Evolutionary conservation across 1,140 invertebrate genomes (phyloP), one percentile per base, ranked within the genome.

Genomic region (Phthorimaea operculella): DNA sequence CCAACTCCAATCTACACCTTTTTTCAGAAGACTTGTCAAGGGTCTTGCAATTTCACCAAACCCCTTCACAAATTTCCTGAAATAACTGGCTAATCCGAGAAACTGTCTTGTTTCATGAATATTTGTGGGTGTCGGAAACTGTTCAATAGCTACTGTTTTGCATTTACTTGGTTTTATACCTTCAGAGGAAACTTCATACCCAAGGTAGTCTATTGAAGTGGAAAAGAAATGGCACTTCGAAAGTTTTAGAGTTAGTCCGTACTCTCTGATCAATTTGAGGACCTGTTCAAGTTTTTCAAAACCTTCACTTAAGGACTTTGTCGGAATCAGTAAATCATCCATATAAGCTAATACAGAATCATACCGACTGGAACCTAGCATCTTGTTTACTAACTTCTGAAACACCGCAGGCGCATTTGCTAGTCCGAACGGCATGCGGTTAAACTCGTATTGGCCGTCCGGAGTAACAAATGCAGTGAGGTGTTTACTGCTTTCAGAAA

Each of bases 401-500:
- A 50, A 50, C 10, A 50, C 48, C 14, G 48, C 17, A 11, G 48
- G 48, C 5, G 48, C 48, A 33, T 50, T 50, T 50, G 48, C 21
- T 10, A 50, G 14, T 33, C 48, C 48, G 48, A 50, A 50, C 18
- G 48, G 48, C 48, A 50, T 50, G 17, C 48, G 48, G 21, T 50
- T 50, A 12, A 28, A 50, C 15, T 50, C 48, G 48, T 50, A 50
- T 12, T 50, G 48, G 6, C 48, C 48, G 15, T 50, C 48, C 48
- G 48, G 48, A 33, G 48, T 50, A 10, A 50, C 48, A 50, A 50
- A 50, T 14, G 48, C 17, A 28, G 48, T 50, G 3, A 50, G 21
- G 14, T 33, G 48, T 45, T 49, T 52, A 10, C 44, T 57, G 5
- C 54, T 9, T n/a, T 55, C n/a, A 7, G 55, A 45, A n/a, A 70